Evolutionary conservation across 1,140 invertebrate genomes (phyloP).

Genomic region (Drosophila funebris): DNA sequence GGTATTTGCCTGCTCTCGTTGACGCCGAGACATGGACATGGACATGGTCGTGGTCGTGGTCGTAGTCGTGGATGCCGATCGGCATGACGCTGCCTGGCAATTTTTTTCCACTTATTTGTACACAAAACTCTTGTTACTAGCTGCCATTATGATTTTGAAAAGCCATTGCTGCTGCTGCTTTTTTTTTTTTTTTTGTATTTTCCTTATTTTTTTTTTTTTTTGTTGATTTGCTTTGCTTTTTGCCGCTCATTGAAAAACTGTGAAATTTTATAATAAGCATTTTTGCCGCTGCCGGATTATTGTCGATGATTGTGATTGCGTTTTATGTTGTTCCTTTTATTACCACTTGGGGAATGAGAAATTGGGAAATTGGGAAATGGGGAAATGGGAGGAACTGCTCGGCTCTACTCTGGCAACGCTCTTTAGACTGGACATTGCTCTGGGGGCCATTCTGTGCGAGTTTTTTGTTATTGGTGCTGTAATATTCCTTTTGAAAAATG

Average conservation of each 20-base stretch:
- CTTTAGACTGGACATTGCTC: constrained; percentile 2
- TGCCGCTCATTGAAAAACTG: constrained; percentile 82
- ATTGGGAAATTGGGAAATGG: background rate
- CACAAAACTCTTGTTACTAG: constrained; percentile 83
- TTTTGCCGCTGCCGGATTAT: constrained; percentile 81
- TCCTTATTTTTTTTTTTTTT: constrained; percentile 16
- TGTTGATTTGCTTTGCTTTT: constrained; percentile 37
- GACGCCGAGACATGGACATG: constrained; percentile 36
- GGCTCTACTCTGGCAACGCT: constrained; percentile 16
- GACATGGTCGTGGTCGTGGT: background rate
- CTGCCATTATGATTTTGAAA: constrained; percentile 84
- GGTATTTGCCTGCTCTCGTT: constrained; percentile 72
- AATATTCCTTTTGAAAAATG: constrained; percentile 79
- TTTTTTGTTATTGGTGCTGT: constrained; percentile 57
- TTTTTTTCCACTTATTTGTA: constrained; percentile 73
- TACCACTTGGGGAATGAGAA: constrained; percentile 47
- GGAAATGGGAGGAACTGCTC: background rate
- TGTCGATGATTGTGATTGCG: constrained; percentile 83
- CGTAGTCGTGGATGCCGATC: constrained; percentile 39
- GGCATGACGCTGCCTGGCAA: constrained; percentile 41
- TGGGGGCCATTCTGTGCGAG: constrained; percentile 8
- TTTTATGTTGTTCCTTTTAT: constrained; percentile 82
- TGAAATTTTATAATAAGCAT: constrained; percentile 84
- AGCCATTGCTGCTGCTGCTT: constrained; percentile 73
- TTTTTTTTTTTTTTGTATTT: constrained; percentile 24